A percentile compares a stretch with the other conserved stretches of the same genome.
These are phyloP conservation scores for Lophura nycthemera DNA, from an alignment of 2,113 vertebrate species.

Conservation along the genomic window DNA sequence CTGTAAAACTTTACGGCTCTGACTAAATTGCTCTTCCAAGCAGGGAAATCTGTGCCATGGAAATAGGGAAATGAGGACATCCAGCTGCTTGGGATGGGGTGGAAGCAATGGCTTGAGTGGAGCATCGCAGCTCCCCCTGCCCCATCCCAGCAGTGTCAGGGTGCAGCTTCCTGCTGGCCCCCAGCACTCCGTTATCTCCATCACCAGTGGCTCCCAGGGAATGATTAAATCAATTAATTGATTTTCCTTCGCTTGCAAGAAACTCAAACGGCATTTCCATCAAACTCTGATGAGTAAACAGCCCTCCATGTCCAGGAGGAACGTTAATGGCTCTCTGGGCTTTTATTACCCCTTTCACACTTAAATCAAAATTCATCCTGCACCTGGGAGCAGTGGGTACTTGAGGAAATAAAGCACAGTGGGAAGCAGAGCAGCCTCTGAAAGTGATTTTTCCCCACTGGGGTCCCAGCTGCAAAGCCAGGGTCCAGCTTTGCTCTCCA, in stretches of 20 bases:
- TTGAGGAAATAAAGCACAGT: conserved; percentile 47
- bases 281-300: conserved; percentile 47
- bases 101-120: accelerated
- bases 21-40: not conserved
- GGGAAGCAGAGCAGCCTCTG: conserved; percentile 34
- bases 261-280: conserved; percentile 55
- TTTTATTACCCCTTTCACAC: conserved; percentile 46
- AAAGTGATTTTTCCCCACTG: not conserved
- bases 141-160: accelerated
- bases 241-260: conserved; percentile 64
- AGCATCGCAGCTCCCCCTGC: not conserved
- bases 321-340: conserved; percentile 32
- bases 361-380: conserved; percentile 53
- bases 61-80: not conserved
- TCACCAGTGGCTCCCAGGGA: conserved; percentile 12
- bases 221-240: conserved; percentile 71
- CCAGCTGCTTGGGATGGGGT: not conserved
- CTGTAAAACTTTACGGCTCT: not conserved
- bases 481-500: not conserved
- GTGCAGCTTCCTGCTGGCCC: not conserved
- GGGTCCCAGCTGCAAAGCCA: not conserved
- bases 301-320: not conserved
- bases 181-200: not conserved
- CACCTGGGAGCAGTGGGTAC: conserved; percentile 19
- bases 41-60: not conserved